Evolutionary conservation across 30 jellyfish, hydroid and myxozoan species (phyloP), one percentile per base, ranked within the genome.

Genomic region (Hydractinia echinata): DNA sequence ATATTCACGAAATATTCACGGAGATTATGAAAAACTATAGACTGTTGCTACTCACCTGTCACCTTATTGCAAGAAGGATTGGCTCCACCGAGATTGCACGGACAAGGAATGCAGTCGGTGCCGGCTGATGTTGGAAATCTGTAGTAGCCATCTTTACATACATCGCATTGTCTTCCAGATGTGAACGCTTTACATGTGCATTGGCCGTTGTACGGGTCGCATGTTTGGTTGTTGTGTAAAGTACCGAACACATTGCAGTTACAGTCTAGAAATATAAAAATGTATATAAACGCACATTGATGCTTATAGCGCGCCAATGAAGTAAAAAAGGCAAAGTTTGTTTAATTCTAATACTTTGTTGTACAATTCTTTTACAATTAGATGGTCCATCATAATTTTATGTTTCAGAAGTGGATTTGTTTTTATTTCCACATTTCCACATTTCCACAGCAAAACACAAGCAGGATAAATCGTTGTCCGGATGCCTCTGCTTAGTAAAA

Each of bases 141-240:
- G 73, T 91, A 79, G 76, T 87, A 91, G 4, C 91, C 86, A 60
- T 83, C 92, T 74, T 86, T 91, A 77, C 97, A 91, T 54, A 85
- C 67, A 14, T 81, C 64, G 73, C 97, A 91, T 15, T 73, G 61
- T 54, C 86, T 77, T 0, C 96, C 88, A 73, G 68, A 79, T 4
- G 72, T 78, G 81, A 77, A 86, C 4, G 89, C 54, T 83, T 91
- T 91, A 72, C 97, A 91, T 20, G 50, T 68, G 83, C 97, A 91
- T 73, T 91, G 94, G 56, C 97, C 97, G 48, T 90, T 85, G 91
- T 91, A 85, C 0, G 82, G 97, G 56, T 91, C 83, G 73, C 97
- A 91, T 10, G 87, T 83, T 61, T 73, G 88, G 61, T 91, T 86
- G 62, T 88, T 79, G 55, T 87, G 82, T 50, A 86, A 15, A 6